These are phyloP conservation scores for Adela reaumurella DNA, from an alignment of 2,888 invertebrate genomes.

Conservation along the genomic window DNA sequence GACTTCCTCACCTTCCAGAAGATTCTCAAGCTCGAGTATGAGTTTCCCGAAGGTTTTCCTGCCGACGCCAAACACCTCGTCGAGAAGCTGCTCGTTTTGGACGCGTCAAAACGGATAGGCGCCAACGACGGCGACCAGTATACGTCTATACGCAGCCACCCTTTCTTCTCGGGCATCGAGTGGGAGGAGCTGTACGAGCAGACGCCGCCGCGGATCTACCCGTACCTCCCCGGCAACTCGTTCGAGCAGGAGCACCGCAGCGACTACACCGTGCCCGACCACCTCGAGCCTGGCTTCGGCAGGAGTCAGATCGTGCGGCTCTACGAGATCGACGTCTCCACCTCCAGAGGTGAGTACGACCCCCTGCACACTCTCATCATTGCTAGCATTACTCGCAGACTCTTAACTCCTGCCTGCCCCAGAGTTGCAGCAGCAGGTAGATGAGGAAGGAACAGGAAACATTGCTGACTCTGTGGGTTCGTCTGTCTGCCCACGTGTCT, in stretches of 20 bases:
- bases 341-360: slow-evolving; percentile 31
- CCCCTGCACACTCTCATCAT: neutral
- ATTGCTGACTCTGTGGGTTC: neutral
- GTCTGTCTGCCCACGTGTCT: too few relatives aligned
- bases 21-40: slow-evolving; percentile 85
- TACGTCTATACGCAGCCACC: slow-evolving; percentile 78
- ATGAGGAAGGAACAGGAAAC: neutral
- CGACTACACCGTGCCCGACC: slow-evolving; percentile 68
- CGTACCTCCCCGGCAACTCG: slow-evolving; percentile 71
- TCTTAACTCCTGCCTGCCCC: too few relatives aligned
- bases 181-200: slow-evolving; percentile 76
- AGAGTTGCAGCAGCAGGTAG: too few relatives aligned
- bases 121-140: slow-evolving; percentile 72
- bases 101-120: slow-evolving; percentile 78
- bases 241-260: slow-evolving; percentile 65
- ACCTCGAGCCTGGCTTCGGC: slow-evolving; percentile 84
- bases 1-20: slow-evolving; percentile 97
- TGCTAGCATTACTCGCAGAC: too few relatives aligned
- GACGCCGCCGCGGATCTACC: slow-evolving; percentile 78
- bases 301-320: slow-evolving; percentile 75
- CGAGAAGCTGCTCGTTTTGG: slow-evolving; percentile 76
- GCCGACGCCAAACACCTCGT: slow-evolving; percentile 85
- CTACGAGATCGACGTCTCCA: slow-evolving; percentile 66
- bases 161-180: slow-evolving; percentile 79
- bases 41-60: slow-evolving; percentile 90